These are phyloP conservation scores for Corvus cornix DNA, from an alignment of 2,113 vertebrate genomes.

Conservation along the genomic window DNA sequence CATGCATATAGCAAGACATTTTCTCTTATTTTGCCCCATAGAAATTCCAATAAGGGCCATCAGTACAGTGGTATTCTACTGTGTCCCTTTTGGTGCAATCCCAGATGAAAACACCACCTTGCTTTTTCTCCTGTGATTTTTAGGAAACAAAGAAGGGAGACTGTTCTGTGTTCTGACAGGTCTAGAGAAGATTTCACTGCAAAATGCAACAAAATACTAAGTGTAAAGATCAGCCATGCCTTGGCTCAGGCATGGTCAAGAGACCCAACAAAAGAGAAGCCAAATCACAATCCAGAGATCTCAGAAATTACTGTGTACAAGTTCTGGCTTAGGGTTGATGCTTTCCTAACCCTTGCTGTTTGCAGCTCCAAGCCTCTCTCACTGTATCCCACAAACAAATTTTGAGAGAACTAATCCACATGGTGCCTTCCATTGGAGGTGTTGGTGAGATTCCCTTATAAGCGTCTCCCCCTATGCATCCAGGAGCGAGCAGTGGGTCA, in stretches of 20 bases:
- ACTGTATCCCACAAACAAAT: not conserved
- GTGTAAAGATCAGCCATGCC: not conserved
- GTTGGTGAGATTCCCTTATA: not conserved
- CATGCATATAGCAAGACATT: not conserved
- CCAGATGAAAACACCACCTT: not conserved
- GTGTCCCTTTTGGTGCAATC: not conserved
- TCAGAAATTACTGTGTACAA: fast-evolving
- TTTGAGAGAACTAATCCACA: not conserved
- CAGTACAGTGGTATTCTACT: not conserved
- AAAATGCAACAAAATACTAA: not conserved
- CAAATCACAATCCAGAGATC: not conserved
- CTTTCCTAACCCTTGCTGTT: not conserved
- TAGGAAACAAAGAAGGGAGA: not conserved
- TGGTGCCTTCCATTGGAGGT: not conserved
- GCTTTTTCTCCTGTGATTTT: not conserved
- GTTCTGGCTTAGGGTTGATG: not conserved
- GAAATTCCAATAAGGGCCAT: not conserved
- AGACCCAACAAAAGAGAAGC: not conserved
- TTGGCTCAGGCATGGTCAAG: not conserved
- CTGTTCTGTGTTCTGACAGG: not conserved
- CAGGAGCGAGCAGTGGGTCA: not conserved
- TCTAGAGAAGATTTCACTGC: not conserved
- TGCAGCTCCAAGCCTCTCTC: not conserved
- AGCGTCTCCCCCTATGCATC: not conserved
- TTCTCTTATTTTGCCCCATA: not conserved